Evolutionary conservation across 2,888 invertebrate genomes (phyloP).

Genomic region (Nephrotoma appendiculata): DNA sequence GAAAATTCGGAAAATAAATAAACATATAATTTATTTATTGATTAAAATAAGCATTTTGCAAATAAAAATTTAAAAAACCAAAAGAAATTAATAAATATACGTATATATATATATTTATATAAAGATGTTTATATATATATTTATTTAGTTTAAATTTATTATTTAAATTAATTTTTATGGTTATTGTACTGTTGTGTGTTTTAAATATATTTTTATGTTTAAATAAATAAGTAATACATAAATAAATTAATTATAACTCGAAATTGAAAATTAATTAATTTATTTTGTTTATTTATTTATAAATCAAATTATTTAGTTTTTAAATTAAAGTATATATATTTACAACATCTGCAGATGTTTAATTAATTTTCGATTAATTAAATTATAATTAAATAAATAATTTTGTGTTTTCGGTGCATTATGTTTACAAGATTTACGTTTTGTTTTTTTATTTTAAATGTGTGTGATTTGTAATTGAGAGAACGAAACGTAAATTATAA

Average conservation of each 20-base stretch:
- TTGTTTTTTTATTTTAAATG: background rate
- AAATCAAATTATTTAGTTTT: background rate
- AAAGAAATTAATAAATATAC: background rate
- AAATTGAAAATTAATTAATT: background rate
- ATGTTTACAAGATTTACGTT: background rate
- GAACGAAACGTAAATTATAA: background rate
- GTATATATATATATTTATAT: background rate
- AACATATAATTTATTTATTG: background rate
- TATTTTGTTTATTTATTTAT: background rate
- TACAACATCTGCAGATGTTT: background rate
- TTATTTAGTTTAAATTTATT: background rate
- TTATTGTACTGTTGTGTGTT: background rate
- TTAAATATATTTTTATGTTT: background rate
- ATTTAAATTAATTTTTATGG: background rate
- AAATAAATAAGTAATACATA: background rate
- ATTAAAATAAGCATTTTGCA: background rate
- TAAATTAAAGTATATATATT: background rate
- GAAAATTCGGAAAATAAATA: background rate
- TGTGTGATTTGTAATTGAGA: background rate
- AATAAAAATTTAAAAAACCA: background rate
- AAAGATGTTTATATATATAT: background rate
- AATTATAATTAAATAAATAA: background rate
- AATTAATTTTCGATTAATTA: background rate
- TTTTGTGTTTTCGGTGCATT: background rate
- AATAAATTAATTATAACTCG: background rate